Evolutionary conservation across 2,888 invertebrate genomes (phyloP).

Genomic region (Acleris emargana): DNA sequence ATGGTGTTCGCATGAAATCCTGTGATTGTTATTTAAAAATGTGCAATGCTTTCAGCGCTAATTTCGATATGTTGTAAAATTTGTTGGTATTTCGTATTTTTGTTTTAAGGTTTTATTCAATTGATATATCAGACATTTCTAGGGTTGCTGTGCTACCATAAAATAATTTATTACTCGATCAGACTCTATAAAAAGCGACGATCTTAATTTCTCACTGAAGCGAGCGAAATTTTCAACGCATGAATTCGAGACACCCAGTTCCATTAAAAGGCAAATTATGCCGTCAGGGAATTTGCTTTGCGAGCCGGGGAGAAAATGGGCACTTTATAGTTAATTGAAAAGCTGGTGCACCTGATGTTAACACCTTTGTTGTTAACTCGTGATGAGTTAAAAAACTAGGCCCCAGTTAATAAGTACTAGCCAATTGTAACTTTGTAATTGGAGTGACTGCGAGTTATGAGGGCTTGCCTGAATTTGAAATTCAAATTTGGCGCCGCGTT

Average conservation of each 20-base stretch:
- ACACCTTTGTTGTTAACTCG: conserved; percentile 30
- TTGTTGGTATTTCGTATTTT: too few relatives aligned
- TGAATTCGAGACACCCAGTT: not conserved
- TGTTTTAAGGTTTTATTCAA: too few relatives aligned
- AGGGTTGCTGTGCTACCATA: not conserved
- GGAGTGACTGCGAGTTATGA: conserved; percentile 1
- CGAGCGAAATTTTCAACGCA: not conserved
- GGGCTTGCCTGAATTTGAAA: conserved; percentile 9
- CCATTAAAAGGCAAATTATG: conserved; percentile 24
- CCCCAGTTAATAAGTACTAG: not conserved
- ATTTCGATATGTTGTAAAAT: too few relatives aligned
- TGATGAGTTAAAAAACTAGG: conserved; percentile 15
- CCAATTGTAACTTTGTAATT: conserved; percentile 2
- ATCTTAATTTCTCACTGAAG: not conserved
- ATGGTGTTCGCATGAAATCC: not conserved
- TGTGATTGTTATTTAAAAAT: too few relatives aligned
- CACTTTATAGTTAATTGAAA: conserved; percentile 30
- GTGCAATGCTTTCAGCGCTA: too few relatives aligned
- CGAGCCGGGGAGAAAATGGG: conserved; percentile 21
- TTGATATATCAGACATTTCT: too few relatives aligned
- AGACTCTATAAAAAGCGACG: not conserved
- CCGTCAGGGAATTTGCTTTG: conserved; percentile 19
- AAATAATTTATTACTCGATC: not conserved
- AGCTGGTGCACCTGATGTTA: conserved; percentile 27
- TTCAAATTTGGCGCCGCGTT: conserved; percentile 19